These are phyloP conservation scores for Drosophila kuntzei DNA, from an alignment of 2,888 invertebrate genomes.

Conservation along the genomic window DNA sequence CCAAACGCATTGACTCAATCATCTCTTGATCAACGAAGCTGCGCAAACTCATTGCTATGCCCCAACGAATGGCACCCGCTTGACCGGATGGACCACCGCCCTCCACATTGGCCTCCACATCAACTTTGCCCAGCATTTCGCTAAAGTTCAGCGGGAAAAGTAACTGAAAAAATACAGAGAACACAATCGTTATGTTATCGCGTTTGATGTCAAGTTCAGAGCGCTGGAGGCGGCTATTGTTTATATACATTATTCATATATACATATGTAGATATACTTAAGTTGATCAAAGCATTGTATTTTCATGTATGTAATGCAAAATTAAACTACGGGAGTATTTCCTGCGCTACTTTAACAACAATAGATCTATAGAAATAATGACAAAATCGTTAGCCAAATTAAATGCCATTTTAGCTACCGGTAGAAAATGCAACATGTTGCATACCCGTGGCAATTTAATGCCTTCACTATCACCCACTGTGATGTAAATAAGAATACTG, in stretches of 20 bases:
- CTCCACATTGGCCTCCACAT: constrained; percentile 91
- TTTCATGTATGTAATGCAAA: constrained; percentile 39
- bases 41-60: constrained; percentile 92
- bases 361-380: constrained; percentile 56
- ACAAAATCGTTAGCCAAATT: constrained; percentile 65
- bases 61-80: constrained; percentile 95
- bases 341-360: constrained; percentile 62
- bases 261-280: constrained; percentile 16
- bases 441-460: constrained; percentile 47
- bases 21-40: constrained; percentile 92
- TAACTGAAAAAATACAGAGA: constrained; percentile 86
- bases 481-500: constrained; percentile 18
- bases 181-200: constrained; percentile 32
- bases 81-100: constrained; percentile 92
- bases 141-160: constrained; percentile 94
- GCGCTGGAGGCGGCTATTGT: constrained; percentile 60
- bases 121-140: constrained; percentile 91
- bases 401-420: constrained; percentile 38
- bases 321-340: constrained; percentile 55
- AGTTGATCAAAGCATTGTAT: constrained; percentile 32
- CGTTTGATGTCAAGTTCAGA: constrained; percentile 64
- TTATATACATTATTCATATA: constrained; percentile 27
- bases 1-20: constrained; percentile 94
- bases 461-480: constrained; percentile 12
- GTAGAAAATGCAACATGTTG: constrained; percentile 60